These are phyloP conservation scores for Pollimyrus isidori DNA, from an alignment of 2,113 vertebrate genomes.

Conservation along the genomic window DNA sequence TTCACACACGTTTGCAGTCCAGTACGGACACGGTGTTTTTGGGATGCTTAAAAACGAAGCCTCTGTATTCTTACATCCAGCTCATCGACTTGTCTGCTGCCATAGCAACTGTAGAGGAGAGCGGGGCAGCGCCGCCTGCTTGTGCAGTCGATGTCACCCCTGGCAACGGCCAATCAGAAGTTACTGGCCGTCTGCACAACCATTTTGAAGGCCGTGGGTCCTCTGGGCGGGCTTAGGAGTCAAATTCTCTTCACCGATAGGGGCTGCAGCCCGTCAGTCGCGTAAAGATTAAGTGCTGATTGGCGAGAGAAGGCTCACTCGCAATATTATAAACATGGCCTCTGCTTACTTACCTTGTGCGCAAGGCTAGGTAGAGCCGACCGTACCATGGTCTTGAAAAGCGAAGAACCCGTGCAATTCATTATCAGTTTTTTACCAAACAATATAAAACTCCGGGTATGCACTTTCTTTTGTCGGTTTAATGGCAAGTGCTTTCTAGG, in stretches of 20 bases:
- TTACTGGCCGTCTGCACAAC: slow-evolving; percentile 54
- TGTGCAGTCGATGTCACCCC: slow-evolving; percentile 63
- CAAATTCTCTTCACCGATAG: slow-evolving; percentile 49
- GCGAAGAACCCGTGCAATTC: slow-evolving; percentile 39
- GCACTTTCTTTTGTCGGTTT: slow-evolving; percentile 49
- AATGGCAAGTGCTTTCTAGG: slow-evolving; percentile 46
- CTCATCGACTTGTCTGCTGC: slow-evolving; percentile 69
- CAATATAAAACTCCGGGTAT: slow-evolving; percentile 63
- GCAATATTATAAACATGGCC: slow-evolving; percentile 72
- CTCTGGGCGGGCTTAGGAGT: slow-evolving; percentile 46
- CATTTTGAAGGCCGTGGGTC: slow-evolving; percentile 53
- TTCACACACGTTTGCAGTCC: not conserved
- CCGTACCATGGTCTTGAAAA: slow-evolving; percentile 38
- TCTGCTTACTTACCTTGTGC: slow-evolving; percentile 50
- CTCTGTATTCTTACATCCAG: slow-evolving; percentile 49
- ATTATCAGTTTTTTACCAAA: slow-evolving; percentile 61
- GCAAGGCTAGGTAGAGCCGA: slow-evolving; percentile 52
- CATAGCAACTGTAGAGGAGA: slow-evolving; percentile 72
- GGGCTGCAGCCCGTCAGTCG: slow-evolving; percentile 49
- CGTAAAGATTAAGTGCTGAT: slow-evolving; percentile 39
- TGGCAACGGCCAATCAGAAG: slow-evolving; percentile 71
- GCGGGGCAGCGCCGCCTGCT: slow-evolving; percentile 62
- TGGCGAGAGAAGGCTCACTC: slow-evolving; percentile 52
- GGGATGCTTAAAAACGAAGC: slow-evolving; percentile 11
- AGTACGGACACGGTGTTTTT: not conserved